These are phyloP conservation scores for Yponomeuta evonymella DNA, from an alignment of 2,888 invertebrate genomes.

Conservation along the genomic window DNA sequence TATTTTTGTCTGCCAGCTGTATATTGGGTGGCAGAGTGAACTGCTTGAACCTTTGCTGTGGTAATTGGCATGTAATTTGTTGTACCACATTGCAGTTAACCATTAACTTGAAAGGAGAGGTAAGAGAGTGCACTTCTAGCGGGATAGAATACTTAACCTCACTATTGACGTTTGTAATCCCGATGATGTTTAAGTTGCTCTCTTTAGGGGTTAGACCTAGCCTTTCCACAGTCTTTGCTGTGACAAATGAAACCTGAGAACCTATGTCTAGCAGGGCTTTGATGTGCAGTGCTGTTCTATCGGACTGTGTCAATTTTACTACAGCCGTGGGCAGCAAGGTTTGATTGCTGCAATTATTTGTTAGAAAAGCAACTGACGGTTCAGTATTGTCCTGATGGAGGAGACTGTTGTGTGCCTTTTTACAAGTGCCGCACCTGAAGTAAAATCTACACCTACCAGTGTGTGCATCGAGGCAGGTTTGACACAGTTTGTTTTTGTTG, in stretches of 20 bases:
- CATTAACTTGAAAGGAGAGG: conserved; percentile 11
- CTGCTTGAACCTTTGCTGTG: conserved; percentile 21
- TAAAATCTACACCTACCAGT: background rate
- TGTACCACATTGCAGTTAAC: conserved; percentile 22
- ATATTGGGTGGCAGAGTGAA: conserved; percentile 16
- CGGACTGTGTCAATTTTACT: background rate
- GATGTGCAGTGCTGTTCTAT: background rate
- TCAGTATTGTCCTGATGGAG: background rate
- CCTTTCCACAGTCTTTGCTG: background rate
- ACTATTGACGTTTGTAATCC: background rate
- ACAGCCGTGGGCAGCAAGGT: conserved; percentile 12
- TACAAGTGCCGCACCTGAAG: conserved; percentile 5
- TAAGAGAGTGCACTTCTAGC: conserved; percentile 20
- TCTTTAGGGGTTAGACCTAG: background rate
- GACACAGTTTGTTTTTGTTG: conserved; percentile 9
- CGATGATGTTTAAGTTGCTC: background rate
- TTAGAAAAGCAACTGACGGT: background rate
- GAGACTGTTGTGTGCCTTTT: conserved; percentile 10
- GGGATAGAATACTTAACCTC: background rate
- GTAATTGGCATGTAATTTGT: conserved; percentile 23
- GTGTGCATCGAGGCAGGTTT: conserved; percentile 2
- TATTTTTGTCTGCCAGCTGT: conserved; percentile 20
- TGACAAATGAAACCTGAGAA: conserved; percentile 8
- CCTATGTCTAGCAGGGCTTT: conserved; percentile 12
- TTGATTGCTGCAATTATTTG: background rate